Evolutionary conservation across 2,797 vertebrate species (phyloP), one percentile per base, ranked within the genome.

Genomic region (Acanthiza pusilla): DNA sequence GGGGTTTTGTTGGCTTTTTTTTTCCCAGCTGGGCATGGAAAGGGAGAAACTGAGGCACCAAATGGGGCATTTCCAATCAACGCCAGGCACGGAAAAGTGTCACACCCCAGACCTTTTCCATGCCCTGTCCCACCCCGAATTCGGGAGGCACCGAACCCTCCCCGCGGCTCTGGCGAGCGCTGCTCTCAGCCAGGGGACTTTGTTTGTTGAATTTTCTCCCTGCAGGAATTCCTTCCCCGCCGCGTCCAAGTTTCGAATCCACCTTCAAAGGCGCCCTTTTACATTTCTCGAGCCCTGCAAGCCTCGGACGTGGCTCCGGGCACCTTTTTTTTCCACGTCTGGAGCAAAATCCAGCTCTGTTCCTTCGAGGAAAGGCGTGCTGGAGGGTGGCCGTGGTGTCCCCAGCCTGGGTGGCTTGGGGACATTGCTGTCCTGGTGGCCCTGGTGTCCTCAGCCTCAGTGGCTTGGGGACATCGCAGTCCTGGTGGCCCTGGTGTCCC

Each of bases 171-270:
- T 22, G 17, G n/a, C 9, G n/a, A 32, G 27, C 13, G 21, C 27
- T 17, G 60, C 77, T 67, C 74, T 21, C 75, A 29, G 92, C 92
- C 86, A 29, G 89, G 57, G 54, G 5, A 74, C 57, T 76, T 40
- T 42, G 84, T 91, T 93, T 94, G 93, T 94, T 80, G 91, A 92
- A 60, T 61, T 95, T 88, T 32, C 89, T 91, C 53, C 70, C 73
- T 50, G 62, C 85, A 89, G 91, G 94, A 96, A 96, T 96, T 89
- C 57, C 53, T 62, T 7, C 16, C 42, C 60, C 1, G 21, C 43
- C 0, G 13, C 4, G 7, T 65, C 85, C 86, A 63, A 78, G 68
- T 75, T 71, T 66, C 3, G 0, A 76, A 88, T 58, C 62, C 73
- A 84, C 91, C 93, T 85, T 95, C 93, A 94, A 89, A 96, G 88